Conservation (phyloP, 2,888 invertebrate species). For the Cephus sareptanus region DNA sequence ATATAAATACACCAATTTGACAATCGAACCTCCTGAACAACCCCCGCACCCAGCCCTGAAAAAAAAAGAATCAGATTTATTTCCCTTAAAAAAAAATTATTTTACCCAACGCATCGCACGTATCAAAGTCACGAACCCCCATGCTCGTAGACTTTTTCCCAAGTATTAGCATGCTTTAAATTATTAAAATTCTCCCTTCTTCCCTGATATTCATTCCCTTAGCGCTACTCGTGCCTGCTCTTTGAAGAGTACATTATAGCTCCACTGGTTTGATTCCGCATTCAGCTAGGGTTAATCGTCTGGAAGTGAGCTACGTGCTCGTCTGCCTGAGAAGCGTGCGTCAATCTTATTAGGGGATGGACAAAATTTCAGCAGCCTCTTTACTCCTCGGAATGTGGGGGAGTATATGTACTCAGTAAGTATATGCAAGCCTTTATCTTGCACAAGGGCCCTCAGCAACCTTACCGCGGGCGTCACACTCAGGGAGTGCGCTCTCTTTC, state of each 20-base stretch:
- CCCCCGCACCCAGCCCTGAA: neutral
- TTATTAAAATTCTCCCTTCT: conserved; percentile 5
- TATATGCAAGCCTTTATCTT: conserved; percentile 59
- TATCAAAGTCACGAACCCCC: neutral
- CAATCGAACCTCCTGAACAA: neutral
- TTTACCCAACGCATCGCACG: neutral
- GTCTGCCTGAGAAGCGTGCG: conserved; percentile 1
- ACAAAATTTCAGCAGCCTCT: conserved; percentile 44
- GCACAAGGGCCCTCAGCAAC: conserved; percentile 50
- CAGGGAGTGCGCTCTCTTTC: conserved; percentile 38
- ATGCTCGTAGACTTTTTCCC: neutral
- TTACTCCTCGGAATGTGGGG: conserved; percentile 29
- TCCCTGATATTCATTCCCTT: neutral
- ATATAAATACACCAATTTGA: neutral
- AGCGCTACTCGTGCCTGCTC: neutral
- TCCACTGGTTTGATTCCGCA: neutral
- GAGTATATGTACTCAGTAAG: conserved; percentile 51
- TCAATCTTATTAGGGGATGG: conserved; percentile 44
- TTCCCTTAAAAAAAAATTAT: neutral
- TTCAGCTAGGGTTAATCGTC: neutral
- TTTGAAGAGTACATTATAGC: neutral
- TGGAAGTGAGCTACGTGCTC: neutral
- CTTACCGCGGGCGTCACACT: conserved; percentile 60
- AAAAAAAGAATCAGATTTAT: neutral
- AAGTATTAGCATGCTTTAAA: neutral